Conservation (phyloP, 2,113 vertebrate genomes). For the Psammodynastes pulverulentus region DNA sequence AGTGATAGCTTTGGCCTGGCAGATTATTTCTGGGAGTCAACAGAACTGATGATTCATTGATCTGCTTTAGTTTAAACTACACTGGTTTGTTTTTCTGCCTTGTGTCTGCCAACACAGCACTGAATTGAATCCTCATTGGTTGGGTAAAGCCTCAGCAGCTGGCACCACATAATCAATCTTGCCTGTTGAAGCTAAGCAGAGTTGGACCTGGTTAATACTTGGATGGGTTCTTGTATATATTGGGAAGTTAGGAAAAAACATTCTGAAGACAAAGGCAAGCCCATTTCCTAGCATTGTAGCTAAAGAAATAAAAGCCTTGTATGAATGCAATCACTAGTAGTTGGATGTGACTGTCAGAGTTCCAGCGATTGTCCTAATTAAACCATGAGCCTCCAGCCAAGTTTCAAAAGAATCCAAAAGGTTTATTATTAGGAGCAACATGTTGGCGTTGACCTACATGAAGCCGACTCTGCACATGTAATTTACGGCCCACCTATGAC, state of each 20-base stretch:
- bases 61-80: neutral
- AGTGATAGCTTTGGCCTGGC: neutral
- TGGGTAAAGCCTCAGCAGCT: neutral
- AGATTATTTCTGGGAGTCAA: neutral
- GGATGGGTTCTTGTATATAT: neutral
- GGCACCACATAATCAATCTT: neutral
- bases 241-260: neutral
- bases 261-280: neutral
- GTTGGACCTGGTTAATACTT: neutral
- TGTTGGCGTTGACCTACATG: too few species aligned
- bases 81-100: neutral
- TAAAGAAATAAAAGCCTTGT: neutral
- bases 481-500: too few species aligned
- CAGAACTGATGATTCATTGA: neutral
- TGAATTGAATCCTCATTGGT: neutral
- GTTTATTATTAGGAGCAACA: too few species aligned
- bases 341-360: too few species aligned
- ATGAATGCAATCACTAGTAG: neutral
- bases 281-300: neutral
- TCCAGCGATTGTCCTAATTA: too few species aligned
- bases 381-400: too few species aligned
- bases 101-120: neutral
- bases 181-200: neutral
- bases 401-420: too few species aligned
- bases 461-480: too few species aligned